Percentiles rank a stretch among this genome's conserved stretches.
phyloP scores from a whole-genome alignment of 2,113 vertebrate genomes.

The Embiotoca jacksoni region DNA sequence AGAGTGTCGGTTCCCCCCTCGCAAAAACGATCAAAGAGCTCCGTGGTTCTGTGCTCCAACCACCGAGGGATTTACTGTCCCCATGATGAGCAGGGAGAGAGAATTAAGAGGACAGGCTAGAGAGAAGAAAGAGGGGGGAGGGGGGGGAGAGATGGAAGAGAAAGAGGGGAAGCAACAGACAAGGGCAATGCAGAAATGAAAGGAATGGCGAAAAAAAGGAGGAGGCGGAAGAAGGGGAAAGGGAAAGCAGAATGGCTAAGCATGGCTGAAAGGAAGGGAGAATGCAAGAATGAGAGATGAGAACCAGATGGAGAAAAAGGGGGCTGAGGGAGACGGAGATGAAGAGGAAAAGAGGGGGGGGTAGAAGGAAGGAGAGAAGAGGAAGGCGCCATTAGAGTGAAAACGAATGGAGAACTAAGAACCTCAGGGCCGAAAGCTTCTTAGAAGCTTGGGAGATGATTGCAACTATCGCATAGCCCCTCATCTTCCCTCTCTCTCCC shows the following conservation, averaged over 20 bases:
- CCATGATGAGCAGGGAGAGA: constrained; percentile 67
- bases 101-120: constrained; percentile 63
- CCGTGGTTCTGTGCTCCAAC: constrained; percentile 65
- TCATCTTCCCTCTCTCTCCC: constrained; percentile 44
- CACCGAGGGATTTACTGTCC: constrained; percentile 76
- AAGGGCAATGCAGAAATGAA: constrained; percentile 63
- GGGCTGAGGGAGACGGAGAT: constrained; percentile 42
- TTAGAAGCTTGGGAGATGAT: constrained; percentile 68
- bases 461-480: constrained; percentile 52
- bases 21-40: constrained; percentile 77
- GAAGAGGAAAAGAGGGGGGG: constrained; percentile 50
- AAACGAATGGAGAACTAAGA: constrained; percentile 66
- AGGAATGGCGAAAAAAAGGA: constrained; percentile 29
- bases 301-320: constrained; percentile 44
- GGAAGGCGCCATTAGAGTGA: constrained; percentile 66
- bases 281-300: constrained; percentile 64
- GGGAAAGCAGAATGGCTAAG: constrained; percentile 69
- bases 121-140: constrained; percentile 66
- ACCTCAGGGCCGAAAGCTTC: constrained; percentile 64
- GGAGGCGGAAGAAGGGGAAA: constrained; percentile 34
- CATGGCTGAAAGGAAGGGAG: constrained; percentile 66
- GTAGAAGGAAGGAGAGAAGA: constrained; percentile 13
- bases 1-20: constrained; percentile 53
- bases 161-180: constrained; percentile 61
- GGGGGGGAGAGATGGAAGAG: constrained; percentile 59